Conservation (phyloP, 2,113 vertebrate species). For the Orcinus orca region DNA sequence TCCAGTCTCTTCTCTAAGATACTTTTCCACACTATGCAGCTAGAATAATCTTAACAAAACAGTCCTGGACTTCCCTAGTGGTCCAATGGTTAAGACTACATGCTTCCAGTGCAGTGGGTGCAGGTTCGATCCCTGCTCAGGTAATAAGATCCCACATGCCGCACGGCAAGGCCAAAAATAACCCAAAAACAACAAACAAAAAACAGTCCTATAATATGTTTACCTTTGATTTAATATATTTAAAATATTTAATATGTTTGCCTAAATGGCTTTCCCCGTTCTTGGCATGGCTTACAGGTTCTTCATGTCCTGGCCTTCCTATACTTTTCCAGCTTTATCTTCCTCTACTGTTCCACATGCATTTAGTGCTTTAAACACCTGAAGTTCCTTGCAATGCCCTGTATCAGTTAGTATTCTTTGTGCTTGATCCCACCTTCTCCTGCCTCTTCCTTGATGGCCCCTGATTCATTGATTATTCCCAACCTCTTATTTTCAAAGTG, state of each 20-base stretch:
- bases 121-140: too few relatives aligned
- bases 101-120: too few relatives aligned
- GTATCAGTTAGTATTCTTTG: not conserved
- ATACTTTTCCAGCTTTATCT: not conserved
- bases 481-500: slow-evolving; percentile 23
- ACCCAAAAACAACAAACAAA: too few relatives aligned
- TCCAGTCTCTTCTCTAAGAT: not conserved
- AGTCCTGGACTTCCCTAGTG: too few relatives aligned
- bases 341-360: not conserved
- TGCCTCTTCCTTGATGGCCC: not conserved
- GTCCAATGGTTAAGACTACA: too few relatives aligned
- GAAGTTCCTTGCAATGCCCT: not conserved
- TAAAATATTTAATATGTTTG: not conserved
- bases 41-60: not conserved
- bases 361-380: not conserved
- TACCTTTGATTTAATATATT: not conserved
- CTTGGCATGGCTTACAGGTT: not conserved
- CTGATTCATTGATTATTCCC: not conserved
- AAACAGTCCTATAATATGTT: not conserved
- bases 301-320: not conserved
- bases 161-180: too few relatives aligned
- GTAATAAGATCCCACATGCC: too few relatives aligned
- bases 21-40: not conserved
- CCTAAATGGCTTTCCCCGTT: not conserved
- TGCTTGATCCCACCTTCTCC: not conserved